Base-by-base conservation (phyloP, 2,113 vertebrate genomes). In the Thalassarche chlororhynchos region DNA sequence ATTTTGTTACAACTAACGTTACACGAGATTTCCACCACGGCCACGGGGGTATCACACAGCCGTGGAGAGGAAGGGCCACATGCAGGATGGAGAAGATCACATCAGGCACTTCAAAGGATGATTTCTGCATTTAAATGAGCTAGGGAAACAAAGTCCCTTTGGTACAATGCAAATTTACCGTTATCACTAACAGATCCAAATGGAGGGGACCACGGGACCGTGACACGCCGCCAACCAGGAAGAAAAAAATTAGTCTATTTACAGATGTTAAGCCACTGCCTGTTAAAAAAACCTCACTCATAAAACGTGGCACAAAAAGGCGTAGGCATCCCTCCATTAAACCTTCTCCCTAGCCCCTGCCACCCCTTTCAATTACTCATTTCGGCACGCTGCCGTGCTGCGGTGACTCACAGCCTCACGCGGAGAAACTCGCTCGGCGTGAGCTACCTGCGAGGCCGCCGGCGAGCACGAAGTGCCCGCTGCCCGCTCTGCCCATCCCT, bases 401-500 rank as follows among this genome's bases (percentile, higher is more conserved):
- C 1, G 1, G 47, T 42, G 78, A 52, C 71, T 66, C 44, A 34
- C 29, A 47, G 66, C 46, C 52, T n/a, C 52, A 79, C 4, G 1
- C 12, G 1, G 14, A 47, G 79, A 47, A 46, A 29, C 10, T 10
- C 9, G 1, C n/a, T 47, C 4, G 0, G 58, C 11, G 1, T 26
- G 28, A n/a, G 79, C 20, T 11, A 8, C 64, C 42, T 17, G 28
- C 42, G 9, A 40, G 9, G 40, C 68, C 4, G 0, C 47, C 4
- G 1, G 7, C 2, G 1, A 65, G 31, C 34, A 23, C 3, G 0
- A 31, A n/a, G 40, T 2, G 0, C 47, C 55, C 5, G 0, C 32
- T 85, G 34, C 38, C 82, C 6, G 1, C 24, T 24, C 51, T 29
- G 36, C 44, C 36, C 34, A 6, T 46, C 26, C 36, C 32, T 44